Evolutionary conservation across 2,113 vertebrate species (phyloP).

Genomic region (Pagrus major): DNA sequence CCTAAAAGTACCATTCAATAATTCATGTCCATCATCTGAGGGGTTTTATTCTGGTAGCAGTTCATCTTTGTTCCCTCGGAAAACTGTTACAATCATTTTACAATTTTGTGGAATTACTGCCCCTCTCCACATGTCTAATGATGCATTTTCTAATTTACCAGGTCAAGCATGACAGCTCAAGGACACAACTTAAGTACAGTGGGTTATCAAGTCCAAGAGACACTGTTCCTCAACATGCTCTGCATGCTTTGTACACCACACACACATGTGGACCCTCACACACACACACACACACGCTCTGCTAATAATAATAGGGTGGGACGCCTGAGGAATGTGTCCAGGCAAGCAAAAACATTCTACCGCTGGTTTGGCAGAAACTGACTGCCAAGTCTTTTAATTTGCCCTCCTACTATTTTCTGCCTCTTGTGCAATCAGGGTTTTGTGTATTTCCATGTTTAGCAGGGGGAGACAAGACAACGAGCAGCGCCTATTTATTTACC

Average conservation of each 20-base stretch:
- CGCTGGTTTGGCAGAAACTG: conserved; percentile 67
- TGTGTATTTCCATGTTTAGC: conserved; percentile 66
- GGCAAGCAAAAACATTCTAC: conserved; percentile 74
- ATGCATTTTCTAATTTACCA: conserved; percentile 39
- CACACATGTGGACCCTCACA: conserved; percentile 5
- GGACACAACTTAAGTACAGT: conserved; percentile 37
- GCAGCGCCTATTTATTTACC: conserved; percentile 71
- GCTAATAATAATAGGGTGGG: conserved; percentile 80
- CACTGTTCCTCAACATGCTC: conserved; percentile 47
- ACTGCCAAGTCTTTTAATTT: conserved; percentile 73
- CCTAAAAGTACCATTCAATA: not conserved
- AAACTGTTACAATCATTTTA: conserved; percentile 41
- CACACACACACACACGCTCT: conserved; percentile 34
- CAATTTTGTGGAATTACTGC: conserved; percentile 41
- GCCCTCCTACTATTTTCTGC: conserved; percentile 58
- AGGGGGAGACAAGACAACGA: conserved; percentile 60
- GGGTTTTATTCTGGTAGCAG: conserved; percentile 23
- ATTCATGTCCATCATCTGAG: conserved; percentile 21
- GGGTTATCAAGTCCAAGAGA: conserved; percentile 41
- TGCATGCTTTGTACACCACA: conserved; percentile 47
- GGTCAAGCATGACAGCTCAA: conserved; percentile 45
- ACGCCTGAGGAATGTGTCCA: conserved; percentile 76
- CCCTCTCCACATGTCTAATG: conserved; percentile 47
- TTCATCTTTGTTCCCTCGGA: conserved; percentile 40
- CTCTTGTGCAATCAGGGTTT: conserved; percentile 60